A percentile compares a stretch with the other conserved stretches of the same genome.
Evolutionary conservation across 1,140 invertebrate genomes (phyloP).

Genomic region (Anastrepha ludens): DNA sequence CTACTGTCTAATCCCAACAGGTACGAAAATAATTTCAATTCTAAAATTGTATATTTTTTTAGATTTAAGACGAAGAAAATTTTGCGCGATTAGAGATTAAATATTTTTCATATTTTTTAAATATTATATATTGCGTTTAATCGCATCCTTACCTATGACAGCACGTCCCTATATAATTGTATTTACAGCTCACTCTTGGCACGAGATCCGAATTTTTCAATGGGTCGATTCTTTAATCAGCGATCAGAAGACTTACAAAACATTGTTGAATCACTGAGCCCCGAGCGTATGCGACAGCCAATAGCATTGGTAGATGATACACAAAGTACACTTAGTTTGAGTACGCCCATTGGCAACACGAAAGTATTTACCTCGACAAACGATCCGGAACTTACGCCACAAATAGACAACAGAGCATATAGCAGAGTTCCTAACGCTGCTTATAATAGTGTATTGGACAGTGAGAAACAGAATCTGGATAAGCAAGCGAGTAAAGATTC

Average conservation of each 20-base stretch:
- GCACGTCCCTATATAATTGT: not conserved
- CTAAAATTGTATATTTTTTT: not conserved
- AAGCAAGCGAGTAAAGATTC: constrained; percentile 56
- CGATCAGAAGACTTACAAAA: constrained; percentile 68
- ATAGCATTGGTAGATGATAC: constrained; percentile 57
- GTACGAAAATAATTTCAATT: constrained; percentile 46
- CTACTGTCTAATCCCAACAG: constrained; percentile 65
- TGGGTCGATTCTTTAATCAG: constrained; percentile 68
- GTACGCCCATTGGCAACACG: not conserved
- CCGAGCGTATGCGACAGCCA: constrained; percentile 53
- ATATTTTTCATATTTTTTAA: not conserved
- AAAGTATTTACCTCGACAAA: constrained; percentile 1
- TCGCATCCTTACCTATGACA: no score
- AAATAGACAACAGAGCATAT: constrained; percentile 68
- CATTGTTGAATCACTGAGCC: constrained; percentile 61
- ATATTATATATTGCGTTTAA: no score
- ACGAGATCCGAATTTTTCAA: constrained; percentile 67
- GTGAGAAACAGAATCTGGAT: not conserved
- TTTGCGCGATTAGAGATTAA: no score
- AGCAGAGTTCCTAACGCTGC: constrained; percentile 57
- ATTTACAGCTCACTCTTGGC: constrained; percentile 63
- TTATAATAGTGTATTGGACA: not conserved
- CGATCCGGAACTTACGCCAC: constrained; percentile 59
- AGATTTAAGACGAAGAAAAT: no score
- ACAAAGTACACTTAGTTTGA: not conserved